Percentiles rank a stretch among this genome's conserved stretches.
phyloP scores from a whole-genome alignment of 2,888 invertebrate genomes.

The Clitarchus hookeri region DNA sequence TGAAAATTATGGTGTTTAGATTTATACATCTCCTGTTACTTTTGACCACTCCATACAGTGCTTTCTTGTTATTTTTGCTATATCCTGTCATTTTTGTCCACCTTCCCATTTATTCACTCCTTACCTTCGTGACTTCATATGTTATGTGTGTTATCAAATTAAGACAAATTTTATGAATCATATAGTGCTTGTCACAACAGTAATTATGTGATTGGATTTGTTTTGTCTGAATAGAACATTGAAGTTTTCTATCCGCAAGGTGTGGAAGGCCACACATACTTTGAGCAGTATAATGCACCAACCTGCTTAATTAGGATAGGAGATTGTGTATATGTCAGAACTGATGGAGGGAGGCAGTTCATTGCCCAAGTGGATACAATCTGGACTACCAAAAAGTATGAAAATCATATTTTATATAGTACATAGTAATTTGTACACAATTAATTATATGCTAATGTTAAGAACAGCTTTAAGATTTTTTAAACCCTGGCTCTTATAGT shows the following conservation, averaged over 20 bases:
- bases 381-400: constrained; percentile 90
- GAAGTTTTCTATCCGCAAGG: constrained; percentile 71
- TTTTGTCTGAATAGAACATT: constrained; percentile 68
- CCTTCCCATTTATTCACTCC: too few relatives aligned
- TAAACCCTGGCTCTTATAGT: too few relatives aligned
- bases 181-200: background rate
- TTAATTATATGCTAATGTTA: too few relatives aligned
- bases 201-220: background rate
- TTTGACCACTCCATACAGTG: too few relatives aligned
- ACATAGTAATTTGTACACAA: too few relatives aligned
- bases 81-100: too few relatives aligned
- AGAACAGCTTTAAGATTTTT: too few relatives aligned
- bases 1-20: too few relatives aligned
- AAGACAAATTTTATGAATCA: background rate
- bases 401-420: background rate
- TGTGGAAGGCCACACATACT: constrained; percentile 82
- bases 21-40: too few relatives aligned
- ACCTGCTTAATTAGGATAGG: constrained; percentile 86
- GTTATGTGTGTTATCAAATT: background rate
- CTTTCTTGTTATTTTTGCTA: too few relatives aligned
- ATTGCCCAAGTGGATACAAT: constrained; percentile 93
- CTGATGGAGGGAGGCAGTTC: constrained; percentile 86
- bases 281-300: constrained; percentile 89
- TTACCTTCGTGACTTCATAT: background rate
- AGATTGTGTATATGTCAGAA: constrained; percentile 94